These are phyloP conservation scores for Drosophila equinoxialis DNA, from an alignment of 1,140 invertebrate species.

Conservation along the genomic window DNA sequence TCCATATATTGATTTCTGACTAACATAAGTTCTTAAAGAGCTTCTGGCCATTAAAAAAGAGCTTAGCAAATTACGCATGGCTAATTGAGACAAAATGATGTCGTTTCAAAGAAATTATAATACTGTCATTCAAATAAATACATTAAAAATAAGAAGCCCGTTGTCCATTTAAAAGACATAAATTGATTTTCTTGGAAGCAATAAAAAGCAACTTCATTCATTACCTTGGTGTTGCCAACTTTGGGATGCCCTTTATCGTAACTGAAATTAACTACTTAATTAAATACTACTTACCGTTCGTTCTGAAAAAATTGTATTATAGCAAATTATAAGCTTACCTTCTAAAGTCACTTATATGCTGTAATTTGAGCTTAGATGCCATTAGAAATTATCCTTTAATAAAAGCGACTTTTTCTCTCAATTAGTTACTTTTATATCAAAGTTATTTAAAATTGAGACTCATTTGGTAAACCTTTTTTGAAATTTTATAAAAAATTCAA, in stretches of 20 bases:
- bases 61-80: not conserved
- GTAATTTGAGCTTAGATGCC: too few species aligned
- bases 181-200: not conserved
- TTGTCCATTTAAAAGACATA: not conserved
- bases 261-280: too few species aligned
- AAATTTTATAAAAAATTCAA: too few species aligned
- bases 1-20: not conserved
- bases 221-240: not conserved
- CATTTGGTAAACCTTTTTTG: too few species aligned
- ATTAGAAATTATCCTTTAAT: too few species aligned
- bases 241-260: not conserved
- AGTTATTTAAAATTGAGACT: too few species aligned
- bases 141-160: not conserved
- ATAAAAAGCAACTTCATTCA: not conserved
- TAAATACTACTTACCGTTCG: too few species aligned
- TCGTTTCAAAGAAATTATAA: not conserved
- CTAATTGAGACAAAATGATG: constrained; percentile 7
- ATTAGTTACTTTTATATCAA: too few species aligned
- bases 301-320: too few species aligned
- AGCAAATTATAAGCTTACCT: too few species aligned
- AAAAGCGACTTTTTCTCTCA: too few species aligned
- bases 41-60: not conserved
- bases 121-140: constrained; percentile 5
- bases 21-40: constrained; percentile 5
- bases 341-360: too few species aligned